Conservation (phyloP, 1,140 invertebrate species). For the Monomorium pharaonis region DNA sequence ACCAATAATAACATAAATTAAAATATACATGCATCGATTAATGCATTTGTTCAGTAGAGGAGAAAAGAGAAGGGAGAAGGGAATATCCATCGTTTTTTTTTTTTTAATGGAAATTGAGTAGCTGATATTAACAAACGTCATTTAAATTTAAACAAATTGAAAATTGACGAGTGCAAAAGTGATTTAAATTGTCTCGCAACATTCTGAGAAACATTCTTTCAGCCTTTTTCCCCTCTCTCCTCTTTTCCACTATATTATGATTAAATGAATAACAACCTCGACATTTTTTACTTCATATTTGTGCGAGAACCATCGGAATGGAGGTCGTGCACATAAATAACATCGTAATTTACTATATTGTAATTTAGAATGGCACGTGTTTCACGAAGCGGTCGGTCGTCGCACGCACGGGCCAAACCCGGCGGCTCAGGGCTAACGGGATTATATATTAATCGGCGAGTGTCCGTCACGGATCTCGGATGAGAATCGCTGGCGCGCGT, state of each 20-base stretch:
- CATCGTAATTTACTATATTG: constrained; percentile 1
- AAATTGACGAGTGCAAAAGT: background rate
- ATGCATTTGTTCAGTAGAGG: no score
- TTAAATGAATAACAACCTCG: background rate
- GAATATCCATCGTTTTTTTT: no score
- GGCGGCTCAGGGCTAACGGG: constrained; percentile 4
- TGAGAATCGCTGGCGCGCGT: constrained; percentile 27
- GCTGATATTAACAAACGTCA: constrained; percentile 18
- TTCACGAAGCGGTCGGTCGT: background rate
- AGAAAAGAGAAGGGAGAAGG: no score
- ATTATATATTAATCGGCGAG: constrained; percentile 28
- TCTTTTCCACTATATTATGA: no score
- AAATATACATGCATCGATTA: no score
- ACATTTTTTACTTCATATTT: background rate
- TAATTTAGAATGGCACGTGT: constrained; percentile 27
- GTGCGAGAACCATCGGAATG: background rate
- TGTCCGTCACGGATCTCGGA: background rate
- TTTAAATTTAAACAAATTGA: background rate
- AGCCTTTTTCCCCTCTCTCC: background rate
- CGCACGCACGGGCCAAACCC: background rate
- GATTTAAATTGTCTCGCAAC: no score
- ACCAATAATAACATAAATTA: no score
- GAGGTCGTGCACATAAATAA: constrained; percentile 4
- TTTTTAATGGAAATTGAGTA: no score
- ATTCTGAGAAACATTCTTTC: background rate